Base-by-base conservation (phyloP, 2,888 invertebrate genomes). In the Ypsolopha scabrella region DNA sequence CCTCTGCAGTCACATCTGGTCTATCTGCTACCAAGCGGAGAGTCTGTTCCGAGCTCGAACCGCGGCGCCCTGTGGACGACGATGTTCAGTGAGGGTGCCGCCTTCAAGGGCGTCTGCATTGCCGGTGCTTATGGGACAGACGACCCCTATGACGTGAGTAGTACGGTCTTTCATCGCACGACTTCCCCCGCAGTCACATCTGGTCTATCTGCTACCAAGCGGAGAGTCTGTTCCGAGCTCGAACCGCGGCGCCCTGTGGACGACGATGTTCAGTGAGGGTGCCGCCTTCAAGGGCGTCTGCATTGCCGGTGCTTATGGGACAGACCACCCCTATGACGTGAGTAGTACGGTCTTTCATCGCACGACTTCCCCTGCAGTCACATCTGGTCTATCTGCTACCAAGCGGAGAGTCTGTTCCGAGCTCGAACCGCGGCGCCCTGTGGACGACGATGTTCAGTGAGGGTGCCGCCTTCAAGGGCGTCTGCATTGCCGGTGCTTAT, bases 181-280 rank as follows among this genome's bases (percentile, higher is more conserved):
- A 7, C 48, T 14, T n/a, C 50, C 79, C 94, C 0, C 94, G 94
- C 79, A 93, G 93, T 67, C 94, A 94, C 75, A 91, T 93, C 60
- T 93, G 93, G 91, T 89, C 91, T 6, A 89, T 94, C 58, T 94
- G 94, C 72, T 94, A 91, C 75, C 90, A 93, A 87, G 93, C 94
- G 0, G 92, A 93, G 75, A 93, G 92, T 61, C 73, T 94, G 62
- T 90, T 91, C 72, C 80, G 87, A 0, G 63, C 75, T 34, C 75
- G 90, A 3, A 69, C 87, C 6, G 94, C 93, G 0, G 90, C 90
- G 56, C 93, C 93, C 6, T 94, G 94, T 73, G 89, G 92, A 0
- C 86, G 93, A 53, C 80, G 93, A 24, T 94, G 94, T 72, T 91
- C 93, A 1, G 88, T 90, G 52, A 90, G 92, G 1, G 90, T 72